Conservation (phyloP, 1,140 invertebrate species). For the Drosophila parabipectinata region DNA sequence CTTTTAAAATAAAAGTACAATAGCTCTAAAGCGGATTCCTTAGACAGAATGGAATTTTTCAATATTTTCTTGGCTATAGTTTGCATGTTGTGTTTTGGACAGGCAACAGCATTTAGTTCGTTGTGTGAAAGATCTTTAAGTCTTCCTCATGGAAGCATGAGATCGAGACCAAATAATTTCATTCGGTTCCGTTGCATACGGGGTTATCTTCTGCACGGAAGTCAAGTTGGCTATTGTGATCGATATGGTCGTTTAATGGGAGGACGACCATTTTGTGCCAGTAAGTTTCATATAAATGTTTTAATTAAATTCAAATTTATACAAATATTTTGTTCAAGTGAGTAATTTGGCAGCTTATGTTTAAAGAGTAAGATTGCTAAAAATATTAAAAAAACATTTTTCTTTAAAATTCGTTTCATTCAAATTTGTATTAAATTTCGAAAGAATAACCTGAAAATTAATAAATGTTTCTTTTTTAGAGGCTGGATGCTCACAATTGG, state of each 20-base stretch:
- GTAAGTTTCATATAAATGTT: slow-evolving; percentile 37
- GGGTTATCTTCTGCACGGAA: slow-evolving; percentile 26
- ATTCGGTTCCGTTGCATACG: slow-evolving; percentile 35
- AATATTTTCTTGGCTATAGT: not conserved
- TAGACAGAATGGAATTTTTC: slow-evolving; percentile 7
- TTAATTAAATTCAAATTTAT: no score
- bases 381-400: no score
- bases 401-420: no score
- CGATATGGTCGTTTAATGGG: slow-evolving; percentile 21
- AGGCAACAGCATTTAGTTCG: not conserved
- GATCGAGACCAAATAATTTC: not conserved
- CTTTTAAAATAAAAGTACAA: not conserved
- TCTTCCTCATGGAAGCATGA: slow-evolving; percentile 12
- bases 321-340: no score
- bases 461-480: slow-evolving; percentile 20
- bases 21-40: not conserved
- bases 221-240: not conserved
- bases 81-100: not conserved
- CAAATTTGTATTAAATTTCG: no score
- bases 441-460: not conserved
- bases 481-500: slow-evolving; percentile 27
- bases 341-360: no score
- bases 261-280: slow-evolving; percentile 55
- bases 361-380: no score
- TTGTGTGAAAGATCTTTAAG: slow-evolving; percentile 16